These are phyloP conservation scores for Aethina tumida DNA, from an alignment of 1,140 invertebrate species.

Conservation along the genomic window DNA sequence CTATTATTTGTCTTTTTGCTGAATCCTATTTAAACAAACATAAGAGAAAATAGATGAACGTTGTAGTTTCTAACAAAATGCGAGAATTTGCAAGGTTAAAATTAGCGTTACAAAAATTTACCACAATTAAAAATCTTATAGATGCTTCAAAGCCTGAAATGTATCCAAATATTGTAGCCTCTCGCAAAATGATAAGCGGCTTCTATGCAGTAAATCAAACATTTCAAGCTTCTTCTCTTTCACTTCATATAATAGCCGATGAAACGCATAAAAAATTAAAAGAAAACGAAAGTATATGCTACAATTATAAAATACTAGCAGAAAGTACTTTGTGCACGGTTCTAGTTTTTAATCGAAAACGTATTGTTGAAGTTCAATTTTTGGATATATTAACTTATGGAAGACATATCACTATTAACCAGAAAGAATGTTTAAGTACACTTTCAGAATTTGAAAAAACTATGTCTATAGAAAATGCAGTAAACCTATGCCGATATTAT, in stretches of 20 bases:
- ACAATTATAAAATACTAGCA: slow-evolving; percentile 15
- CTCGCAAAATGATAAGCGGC: slow-evolving; percentile 18
- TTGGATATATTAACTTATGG: slow-evolving; percentile 11
- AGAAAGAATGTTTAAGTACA: slow-evolving; percentile 7
- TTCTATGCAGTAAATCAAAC: slow-evolving; percentile 13
- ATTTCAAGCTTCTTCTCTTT: slow-evolving; percentile 18
- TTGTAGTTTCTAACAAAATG: slow-evolving; percentile 15
- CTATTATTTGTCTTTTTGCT: slow-evolving; percentile 16
- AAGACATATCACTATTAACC: slow-evolving; percentile 2
- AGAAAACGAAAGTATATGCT: not conserved
- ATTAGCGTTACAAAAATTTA: slow-evolving; percentile 8
- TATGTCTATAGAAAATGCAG: slow-evolving; percentile 8
- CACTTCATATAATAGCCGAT: slow-evolving; percentile 12
- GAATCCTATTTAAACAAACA: slow-evolving; percentile 16
- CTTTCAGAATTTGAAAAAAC: slow-evolving; percentile 12
- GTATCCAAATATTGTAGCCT: slow-evolving; percentile 10
- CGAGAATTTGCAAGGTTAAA: too few relatives aligned
- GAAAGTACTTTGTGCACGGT: slow-evolving; percentile 14
- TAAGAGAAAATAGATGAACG: slow-evolving; percentile 15
- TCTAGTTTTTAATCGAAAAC: slow-evolving; percentile 18
- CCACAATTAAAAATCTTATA: slow-evolving; percentile 3
- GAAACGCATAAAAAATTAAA: slow-evolving; percentile 13
- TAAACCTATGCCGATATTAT: slow-evolving; percentile 15
- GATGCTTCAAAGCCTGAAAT: slow-evolving; percentile 16
- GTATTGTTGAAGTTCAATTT: slow-evolving; percentile 21